A percentile compares a stretch with the other conserved stretches of the same genome.
Evolutionary conservation across 2,113 vertebrate species (phyloP).

Genomic region (Brachyhypopomus gauderio): DNA sequence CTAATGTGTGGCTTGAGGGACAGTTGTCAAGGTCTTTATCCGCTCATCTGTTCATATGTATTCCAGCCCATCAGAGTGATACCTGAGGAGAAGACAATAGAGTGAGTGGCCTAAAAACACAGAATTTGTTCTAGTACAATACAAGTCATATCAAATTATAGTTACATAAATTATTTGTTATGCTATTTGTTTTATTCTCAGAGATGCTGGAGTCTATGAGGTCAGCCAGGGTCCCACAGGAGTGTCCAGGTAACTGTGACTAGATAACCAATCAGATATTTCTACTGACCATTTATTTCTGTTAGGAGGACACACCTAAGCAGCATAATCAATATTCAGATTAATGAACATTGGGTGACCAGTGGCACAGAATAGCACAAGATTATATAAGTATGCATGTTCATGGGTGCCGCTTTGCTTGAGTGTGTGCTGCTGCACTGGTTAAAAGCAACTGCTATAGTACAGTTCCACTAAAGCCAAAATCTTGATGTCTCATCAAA

Average conservation of each 20-base stretch:
- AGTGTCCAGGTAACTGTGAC: constrained; percentile 78
- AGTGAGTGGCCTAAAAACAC: constrained; percentile 79
- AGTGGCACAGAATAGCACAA: too few relatives aligned
- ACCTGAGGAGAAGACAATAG: constrained; percentile 81
- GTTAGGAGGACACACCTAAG: background rate
- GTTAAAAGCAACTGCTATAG: too few relatives aligned
- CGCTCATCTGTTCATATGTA: constrained; percentile 8
- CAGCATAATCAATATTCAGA: too few relatives aligned
- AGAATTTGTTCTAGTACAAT: background rate
- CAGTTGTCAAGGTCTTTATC: background rate
- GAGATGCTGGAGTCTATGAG: constrained; percentile 82
- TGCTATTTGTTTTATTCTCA: constrained; percentile 58
- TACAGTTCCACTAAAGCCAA: too few relatives aligned
- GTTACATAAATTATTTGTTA: background rate
- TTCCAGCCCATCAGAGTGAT: constrained; percentile 76
- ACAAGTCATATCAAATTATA: too few relatives aligned
- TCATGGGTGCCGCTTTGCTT: too few relatives aligned
- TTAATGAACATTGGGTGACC: too few relatives aligned
- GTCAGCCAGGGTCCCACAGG: constrained; percentile 85
- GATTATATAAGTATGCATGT: too few relatives aligned
- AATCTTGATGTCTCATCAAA: too few relatives aligned
- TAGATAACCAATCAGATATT: background rate
- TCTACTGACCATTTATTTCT: background rate
- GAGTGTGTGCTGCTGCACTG: too few relatives aligned
- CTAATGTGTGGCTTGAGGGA: background rate